Conservation (phyloP, 2,888 invertebrate genomes). For the Xylota sylvarum region DNA sequence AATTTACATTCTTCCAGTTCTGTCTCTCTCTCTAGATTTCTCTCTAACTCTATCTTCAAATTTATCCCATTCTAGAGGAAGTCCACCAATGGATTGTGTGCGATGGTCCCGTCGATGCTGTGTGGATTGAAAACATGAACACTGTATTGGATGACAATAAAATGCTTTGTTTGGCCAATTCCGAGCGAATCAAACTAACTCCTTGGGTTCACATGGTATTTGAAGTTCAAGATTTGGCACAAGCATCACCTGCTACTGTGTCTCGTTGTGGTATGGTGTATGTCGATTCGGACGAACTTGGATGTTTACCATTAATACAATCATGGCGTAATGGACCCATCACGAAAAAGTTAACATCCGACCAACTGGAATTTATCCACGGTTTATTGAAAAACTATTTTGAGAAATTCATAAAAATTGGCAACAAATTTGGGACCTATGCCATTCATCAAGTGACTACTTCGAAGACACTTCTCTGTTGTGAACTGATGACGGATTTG, state of each 20-base stretch:
- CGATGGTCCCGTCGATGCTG: slow-evolving; percentile 96
- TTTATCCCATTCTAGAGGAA: slow-evolving; percentile 84
- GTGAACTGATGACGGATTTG: slow-evolving; percentile 90
- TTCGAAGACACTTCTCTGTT: slow-evolving; percentile 92
- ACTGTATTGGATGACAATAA: slow-evolving; percentile 97
- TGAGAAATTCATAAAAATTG: slow-evolving; percentile 88
- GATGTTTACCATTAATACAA: slow-evolving; percentile 92
- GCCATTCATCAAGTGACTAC: slow-evolving; percentile 94
- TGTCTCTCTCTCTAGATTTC: too few species aligned
- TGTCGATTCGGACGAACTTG: slow-evolving; percentile 93
- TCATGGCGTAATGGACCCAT: slow-evolving; percentile 89
- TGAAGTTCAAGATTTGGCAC: slow-evolving; percentile 93
- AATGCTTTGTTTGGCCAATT: slow-evolving; percentile 96
- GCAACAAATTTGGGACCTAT: slow-evolving; percentile 89
- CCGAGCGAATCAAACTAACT: slow-evolving; percentile 95
- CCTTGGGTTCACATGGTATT: slow-evolving; percentile 96
- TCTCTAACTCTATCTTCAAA: slow-evolving; percentile 1
- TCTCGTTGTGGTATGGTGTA: slow-evolving; percentile 95
- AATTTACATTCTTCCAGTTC: too few species aligned
- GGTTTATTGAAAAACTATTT: slow-evolving; percentile 89
- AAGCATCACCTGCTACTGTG: slow-evolving; percentile 96
- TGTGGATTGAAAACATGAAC: slow-evolving; percentile 98
- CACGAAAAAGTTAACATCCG: slow-evolving; percentile 85
- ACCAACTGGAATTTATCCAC: slow-evolving; percentile 88
- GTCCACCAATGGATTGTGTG: slow-evolving; percentile 97